Evolutionary conservation across 2,797 vertebrate species (phyloP), one percentile per base, ranked within the genome.

Genomic region (Acrossocheilus wenchowensis): DNA sequence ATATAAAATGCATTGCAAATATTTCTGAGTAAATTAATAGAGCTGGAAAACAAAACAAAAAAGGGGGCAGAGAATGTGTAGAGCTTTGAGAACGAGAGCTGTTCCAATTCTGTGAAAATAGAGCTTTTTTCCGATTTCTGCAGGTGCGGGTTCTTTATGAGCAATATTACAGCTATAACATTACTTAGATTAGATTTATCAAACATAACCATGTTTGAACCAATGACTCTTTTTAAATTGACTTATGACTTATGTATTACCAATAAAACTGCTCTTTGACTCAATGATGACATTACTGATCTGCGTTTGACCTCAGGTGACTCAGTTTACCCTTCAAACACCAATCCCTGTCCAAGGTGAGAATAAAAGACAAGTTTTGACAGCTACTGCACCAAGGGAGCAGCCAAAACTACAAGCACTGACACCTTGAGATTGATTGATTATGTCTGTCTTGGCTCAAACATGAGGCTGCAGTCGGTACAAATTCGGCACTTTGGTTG

Each of bases 361-460:
- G 50, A 68, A 77, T 85, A 89, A 83, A 48, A 88, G 60, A 90
- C 30, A 7, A 90, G 83, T 88, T 81, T 78, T 89, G 90, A 90
- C 90, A 90, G 69, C 54, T 43, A 39, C 64, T 84, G 83, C 85
- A 81, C 82, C 52, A 77, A 78, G 81, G 86, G 88, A 89, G 83
- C 81, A 73, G 81, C 80, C 84, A 84, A 87, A 90, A 90, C 87
- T 89, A 88, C 88, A 86, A 88, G 79, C 45, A 7, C 79, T 90
- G 91, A 89, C 91, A 90, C 83, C 80, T 78, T 81, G 66, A 85
- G 54, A 86, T 90, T 90, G 91, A 91, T 90, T 90, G 88, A 91
- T 90, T 81, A 80, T 86, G 87, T 90, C 87, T 89, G 86, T 82
- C 66, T 89, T 89, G 79, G 79, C 88, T 87, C 64, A 86, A 86